Evolutionary conservation across 2,797 vertebrate species (phyloP).

Genomic region (Chanos chanos): DNA sequence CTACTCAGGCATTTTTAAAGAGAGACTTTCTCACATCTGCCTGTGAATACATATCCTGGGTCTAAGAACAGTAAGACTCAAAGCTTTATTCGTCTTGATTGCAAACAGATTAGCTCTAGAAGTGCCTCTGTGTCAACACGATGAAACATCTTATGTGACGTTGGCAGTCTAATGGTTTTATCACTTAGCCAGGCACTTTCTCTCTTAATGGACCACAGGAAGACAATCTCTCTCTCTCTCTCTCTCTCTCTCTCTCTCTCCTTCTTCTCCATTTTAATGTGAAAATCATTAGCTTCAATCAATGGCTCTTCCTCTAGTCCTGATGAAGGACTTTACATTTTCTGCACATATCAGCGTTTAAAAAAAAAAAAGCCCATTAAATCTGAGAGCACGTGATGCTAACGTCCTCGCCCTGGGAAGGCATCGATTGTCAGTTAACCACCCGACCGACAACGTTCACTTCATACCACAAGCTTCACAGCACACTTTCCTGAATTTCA

Average conservation of each 20-base stretch:
- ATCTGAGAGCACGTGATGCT: conserved; percentile 17
- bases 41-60: too few species aligned
- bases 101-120: too few species aligned
- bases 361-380: conserved; percentile 13
- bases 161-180: too few species aligned
- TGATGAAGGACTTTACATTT: conserved; percentile 1
- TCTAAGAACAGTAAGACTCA: too few species aligned
- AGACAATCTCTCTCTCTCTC: not conserved
- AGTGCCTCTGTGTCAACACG: too few species aligned
- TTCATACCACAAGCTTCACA: conserved; percentile 8
- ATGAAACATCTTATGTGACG: too few species aligned
- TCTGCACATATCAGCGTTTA: conserved; percentile 23
- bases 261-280: conserved; percentile 17
- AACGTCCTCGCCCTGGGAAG: not conserved
- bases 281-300: conserved; percentile 34
- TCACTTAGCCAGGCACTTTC: too few species aligned
- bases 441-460: not conserved
- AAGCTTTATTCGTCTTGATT: too few species aligned
- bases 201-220: too few species aligned
- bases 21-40: too few species aligned
- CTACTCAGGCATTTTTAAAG: too few species aligned
- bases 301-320: conserved; percentile 13
- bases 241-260: conserved; percentile 23
- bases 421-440: conserved; percentile 16
- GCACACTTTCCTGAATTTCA: not conserved